Conservation (phyloP, 2,113 vertebrate species). For the Oxyura jamaicensis region DNA sequence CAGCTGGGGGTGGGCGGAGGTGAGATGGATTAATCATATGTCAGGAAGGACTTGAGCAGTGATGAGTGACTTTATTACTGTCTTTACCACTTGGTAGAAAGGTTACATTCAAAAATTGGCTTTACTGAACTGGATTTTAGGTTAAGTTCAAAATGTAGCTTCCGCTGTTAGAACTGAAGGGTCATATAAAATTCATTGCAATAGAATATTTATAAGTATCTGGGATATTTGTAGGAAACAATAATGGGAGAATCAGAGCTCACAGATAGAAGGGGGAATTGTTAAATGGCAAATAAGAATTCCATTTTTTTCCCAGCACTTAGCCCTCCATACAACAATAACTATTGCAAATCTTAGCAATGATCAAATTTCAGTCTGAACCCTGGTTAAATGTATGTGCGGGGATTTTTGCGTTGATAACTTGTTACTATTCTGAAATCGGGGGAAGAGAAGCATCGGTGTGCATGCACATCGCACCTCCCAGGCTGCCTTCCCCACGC, state of each 20-base stretch:
- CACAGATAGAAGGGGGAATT: conserved; percentile 37
- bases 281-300: conserved; percentile 52
- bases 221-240: conserved; percentile 70
- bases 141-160: conserved; percentile 65
- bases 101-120: conserved; percentile 65
- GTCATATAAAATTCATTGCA: conserved; percentile 73
- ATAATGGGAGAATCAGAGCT: conserved; percentile 65
- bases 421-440: not conserved
- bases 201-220: conserved; percentile 74
- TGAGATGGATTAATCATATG: conserved; percentile 51
- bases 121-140: conserved; percentile 57
- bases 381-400: not conserved
- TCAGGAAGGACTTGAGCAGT: conserved; percentile 59
- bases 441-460: not conserved
- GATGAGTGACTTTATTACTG: conserved; percentile 48
- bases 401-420: not conserved
- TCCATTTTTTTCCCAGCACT: conserved; percentile 43
- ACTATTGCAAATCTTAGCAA: conserved; percentile 34
- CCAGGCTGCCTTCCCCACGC: conserved; percentile 11
- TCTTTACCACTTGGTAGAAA: conserved; percentile 56
- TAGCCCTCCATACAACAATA: conserved; percentile 39
- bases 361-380: conserved; percentile 3
- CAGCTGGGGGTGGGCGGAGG: conserved; percentile 24
- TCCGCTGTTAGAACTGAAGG: conserved; percentile 67
- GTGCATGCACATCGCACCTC: not conserved